A percentile compares a stretch with the other conserved stretches of the same genome.
Evolutionary conservation across 35 echinoderm and acorn worm species (phyloP).

Genomic region (Heliocidaris tuberculata): DNA sequence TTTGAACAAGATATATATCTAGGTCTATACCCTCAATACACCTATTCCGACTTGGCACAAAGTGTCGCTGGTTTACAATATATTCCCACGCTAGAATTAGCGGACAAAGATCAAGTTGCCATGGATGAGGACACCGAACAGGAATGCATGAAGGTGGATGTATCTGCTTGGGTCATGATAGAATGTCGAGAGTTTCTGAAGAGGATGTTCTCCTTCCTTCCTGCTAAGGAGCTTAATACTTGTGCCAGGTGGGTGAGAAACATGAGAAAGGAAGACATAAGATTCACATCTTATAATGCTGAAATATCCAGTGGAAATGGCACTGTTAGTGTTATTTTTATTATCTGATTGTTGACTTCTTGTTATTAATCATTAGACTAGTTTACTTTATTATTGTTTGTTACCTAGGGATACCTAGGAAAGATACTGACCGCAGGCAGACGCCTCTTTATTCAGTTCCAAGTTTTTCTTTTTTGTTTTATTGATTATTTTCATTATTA

Average conservation of each 20-base stretch:
- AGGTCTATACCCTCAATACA: no score
- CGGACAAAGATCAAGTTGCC: not conserved
- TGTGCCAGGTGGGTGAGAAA: constrained; percentile 34
- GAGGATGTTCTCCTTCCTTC: constrained; percentile 37
- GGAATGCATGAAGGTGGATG: not conserved
- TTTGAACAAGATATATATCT: no score
- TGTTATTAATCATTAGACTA: no score
- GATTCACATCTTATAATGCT: not conserved
- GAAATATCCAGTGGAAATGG: not conserved
- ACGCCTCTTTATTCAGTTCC: no score
- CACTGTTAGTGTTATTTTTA: not conserved
- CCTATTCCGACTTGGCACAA: no score
- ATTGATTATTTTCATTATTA: no score
- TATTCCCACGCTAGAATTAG: no score
- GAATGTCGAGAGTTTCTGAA: constrained; percentile 41
- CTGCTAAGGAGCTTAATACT: constrained; percentile 35
- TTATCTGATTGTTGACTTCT: not conserved
- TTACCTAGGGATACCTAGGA: no score
- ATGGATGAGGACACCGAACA: not conserved
- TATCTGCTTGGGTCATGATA: constrained; percentile 35
- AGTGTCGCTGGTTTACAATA: no score
- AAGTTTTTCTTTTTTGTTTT: no score
- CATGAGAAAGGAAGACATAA: not conserved
- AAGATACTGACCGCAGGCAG: no score
- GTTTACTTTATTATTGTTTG: no score